Conservation (phyloP, 2,797 vertebrate genomes). For the Tolypeutes matacus region DNA sequence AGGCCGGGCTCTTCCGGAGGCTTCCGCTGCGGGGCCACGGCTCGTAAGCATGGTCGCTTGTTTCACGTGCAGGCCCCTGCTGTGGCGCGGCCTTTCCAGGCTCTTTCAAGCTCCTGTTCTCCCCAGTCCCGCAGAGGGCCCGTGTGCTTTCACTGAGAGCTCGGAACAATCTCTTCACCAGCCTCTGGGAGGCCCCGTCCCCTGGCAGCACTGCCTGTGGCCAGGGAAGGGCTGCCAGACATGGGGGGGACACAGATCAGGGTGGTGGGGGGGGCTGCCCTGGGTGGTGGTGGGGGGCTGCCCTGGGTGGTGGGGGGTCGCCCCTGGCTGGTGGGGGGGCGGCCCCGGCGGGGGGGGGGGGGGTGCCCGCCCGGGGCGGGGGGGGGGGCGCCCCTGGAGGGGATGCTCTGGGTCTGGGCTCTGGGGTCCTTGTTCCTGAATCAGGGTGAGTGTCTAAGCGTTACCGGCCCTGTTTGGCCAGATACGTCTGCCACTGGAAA, state of each 20-base stretch:
- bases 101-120: background rate
- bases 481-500: conserved; percentile 67
- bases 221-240: background rate
- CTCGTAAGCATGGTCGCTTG: too few relatives aligned
- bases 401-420: background rate
- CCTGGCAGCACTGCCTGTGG: background rate
- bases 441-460: background rate
- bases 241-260: too few relatives aligned
- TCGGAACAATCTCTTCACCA: background rate
- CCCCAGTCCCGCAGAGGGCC: background rate
- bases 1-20: background rate
- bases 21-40: background rate
- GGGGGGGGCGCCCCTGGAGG: too few relatives aligned
- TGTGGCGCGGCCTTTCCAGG: background rate
- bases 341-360: too few relatives aligned
- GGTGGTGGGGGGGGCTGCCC: too few relatives aligned
- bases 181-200: background rate
- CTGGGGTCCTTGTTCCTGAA: rapidly evolving
- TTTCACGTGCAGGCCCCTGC: too few relatives aligned
- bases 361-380: too few relatives aligned
- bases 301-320: too few relatives aligned
- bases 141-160: background rate
- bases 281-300: too few relatives aligned
- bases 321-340: too few relatives aligned
- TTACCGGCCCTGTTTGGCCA: conserved; percentile 70